Evolutionary conservation across 2,888 invertebrate species (phyloP).

Genomic region (Stegophylla sp.): DNA sequence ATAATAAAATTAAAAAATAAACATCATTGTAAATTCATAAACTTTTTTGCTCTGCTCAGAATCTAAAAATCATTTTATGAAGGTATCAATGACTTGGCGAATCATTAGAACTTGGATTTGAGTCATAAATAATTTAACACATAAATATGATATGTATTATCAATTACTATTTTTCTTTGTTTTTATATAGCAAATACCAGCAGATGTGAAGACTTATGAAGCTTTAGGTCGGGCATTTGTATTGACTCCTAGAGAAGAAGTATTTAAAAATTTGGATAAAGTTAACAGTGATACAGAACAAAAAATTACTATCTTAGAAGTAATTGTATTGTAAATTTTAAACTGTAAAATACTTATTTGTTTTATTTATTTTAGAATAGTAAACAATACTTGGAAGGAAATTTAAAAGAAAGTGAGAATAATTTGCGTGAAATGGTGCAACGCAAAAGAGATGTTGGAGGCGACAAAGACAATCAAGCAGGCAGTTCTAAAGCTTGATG

Average conservation of each 20-base stretch:
- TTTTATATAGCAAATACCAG: constrained; percentile 68
- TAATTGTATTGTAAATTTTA: not conserved
- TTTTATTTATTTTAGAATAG: constrained; percentile 68
- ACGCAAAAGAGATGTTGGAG: constrained; percentile 68
- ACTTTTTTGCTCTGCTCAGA: too few relatives aligned
- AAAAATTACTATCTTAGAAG: constrained; percentile 45
- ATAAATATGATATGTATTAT: not conserved
- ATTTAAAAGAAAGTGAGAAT: constrained; percentile 83
- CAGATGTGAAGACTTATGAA: constrained; percentile 77
- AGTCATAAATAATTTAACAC: too few relatives aligned
- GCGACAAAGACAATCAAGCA: constrained; percentile 55
- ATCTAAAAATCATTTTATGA: too few relatives aligned
- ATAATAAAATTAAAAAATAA: too few relatives aligned
- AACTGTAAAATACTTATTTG: not conserved
- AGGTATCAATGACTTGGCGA: too few relatives aligned
- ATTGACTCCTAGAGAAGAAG: constrained; percentile 71
- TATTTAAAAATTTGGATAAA: constrained; percentile 61
- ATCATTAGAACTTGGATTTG: too few relatives aligned
- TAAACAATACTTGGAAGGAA: constrained; percentile 81
- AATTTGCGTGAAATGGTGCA: constrained; percentile 84
- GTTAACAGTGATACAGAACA: constrained; percentile 41
- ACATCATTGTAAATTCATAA: too few relatives aligned
- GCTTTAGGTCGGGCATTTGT: constrained; percentile 86
- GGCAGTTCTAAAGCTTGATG: constrained; percentile 45
- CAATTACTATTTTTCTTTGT: constrained; percentile 53